Conservation (phyloP, 2,797 vertebrate genomes). For the Mycteria americana region DNA sequence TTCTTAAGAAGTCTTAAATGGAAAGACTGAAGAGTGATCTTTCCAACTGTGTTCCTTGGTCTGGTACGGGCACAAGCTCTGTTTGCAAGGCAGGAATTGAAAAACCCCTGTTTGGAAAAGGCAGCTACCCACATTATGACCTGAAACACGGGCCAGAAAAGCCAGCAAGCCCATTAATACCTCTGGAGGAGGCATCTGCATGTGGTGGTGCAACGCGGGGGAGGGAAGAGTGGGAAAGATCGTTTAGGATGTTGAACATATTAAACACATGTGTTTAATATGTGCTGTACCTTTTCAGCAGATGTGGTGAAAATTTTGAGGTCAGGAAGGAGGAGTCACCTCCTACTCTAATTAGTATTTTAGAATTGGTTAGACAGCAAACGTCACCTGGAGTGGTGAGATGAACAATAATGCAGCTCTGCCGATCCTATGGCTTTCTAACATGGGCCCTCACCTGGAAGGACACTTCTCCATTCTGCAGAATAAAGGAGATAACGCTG, state of each 20-base stretch:
- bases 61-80: background rate
- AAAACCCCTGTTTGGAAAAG: background rate
- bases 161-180: background rate
- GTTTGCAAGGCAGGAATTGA: background rate
- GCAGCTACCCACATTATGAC: background rate
- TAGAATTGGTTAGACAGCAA: background rate
- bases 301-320: background rate
- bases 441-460: background rate
- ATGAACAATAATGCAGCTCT: background rate
- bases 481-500: background rate
- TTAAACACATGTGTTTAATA: background rate
- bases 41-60: background rate
- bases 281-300: background rate
- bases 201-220: background rate
- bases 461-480: background rate
- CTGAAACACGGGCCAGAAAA: background rate
- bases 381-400: accelerated
- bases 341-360: background rate
- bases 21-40: background rate
- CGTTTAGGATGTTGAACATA: background rate
- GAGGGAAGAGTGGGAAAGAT: background rate
- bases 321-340: background rate
- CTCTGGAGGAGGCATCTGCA: background rate
- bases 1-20: background rate
- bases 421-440: background rate